Evolutionary conservation across 2,113 vertebrate genomes (phyloP).

Genomic region (Trichomycterus rosablanca): DNA sequence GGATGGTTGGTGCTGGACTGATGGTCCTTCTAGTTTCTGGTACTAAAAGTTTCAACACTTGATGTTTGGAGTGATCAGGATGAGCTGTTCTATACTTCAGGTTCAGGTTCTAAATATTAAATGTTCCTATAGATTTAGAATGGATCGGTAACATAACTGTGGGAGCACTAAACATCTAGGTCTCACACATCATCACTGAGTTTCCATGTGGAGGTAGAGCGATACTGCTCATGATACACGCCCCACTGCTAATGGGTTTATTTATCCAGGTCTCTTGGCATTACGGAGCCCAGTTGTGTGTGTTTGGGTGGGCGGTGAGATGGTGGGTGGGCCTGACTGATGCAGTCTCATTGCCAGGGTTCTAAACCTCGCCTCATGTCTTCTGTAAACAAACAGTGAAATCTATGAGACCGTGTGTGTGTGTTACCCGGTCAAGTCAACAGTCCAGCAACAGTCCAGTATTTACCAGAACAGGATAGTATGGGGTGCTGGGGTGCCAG

Average conservation of each 20-base stretch:
- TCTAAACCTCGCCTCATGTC: slow-evolving; percentile 1
- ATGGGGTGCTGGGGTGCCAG: background rate
- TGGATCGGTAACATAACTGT: too few species aligned
- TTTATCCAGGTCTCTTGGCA: slow-evolving; percentile 4
- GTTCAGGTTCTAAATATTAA: too few species aligned
- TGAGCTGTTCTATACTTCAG: too few species aligned
- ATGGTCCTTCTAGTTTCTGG: too few species aligned
- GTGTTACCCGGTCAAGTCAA: slow-evolving; percentile 14
- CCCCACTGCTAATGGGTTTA: background rate
- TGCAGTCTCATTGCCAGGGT: background rate
- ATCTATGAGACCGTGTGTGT: slow-evolving; percentile 21
- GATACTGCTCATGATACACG: too few species aligned
- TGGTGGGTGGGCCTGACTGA: slow-evolving; percentile 28
- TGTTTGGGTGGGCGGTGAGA: slow-evolving; percentile 6
- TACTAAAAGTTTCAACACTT: too few species aligned
- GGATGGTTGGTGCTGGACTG: too few species aligned
- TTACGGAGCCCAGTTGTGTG: slow-evolving; percentile 1
- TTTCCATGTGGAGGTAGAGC: too few species aligned
- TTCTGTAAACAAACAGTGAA: slow-evolving; percentile 24
- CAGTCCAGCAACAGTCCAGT: slow-evolving; percentile 3
- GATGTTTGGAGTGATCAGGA: too few species aligned
- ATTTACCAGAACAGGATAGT: background rate
- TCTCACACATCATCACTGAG: too few species aligned
- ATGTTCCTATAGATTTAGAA: too few species aligned
- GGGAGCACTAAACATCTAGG: too few species aligned